phyloP scores from a whole-genome alignment of 2,797 vertebrate genomes.

The Phrynocephalus forsythii region DNA sequence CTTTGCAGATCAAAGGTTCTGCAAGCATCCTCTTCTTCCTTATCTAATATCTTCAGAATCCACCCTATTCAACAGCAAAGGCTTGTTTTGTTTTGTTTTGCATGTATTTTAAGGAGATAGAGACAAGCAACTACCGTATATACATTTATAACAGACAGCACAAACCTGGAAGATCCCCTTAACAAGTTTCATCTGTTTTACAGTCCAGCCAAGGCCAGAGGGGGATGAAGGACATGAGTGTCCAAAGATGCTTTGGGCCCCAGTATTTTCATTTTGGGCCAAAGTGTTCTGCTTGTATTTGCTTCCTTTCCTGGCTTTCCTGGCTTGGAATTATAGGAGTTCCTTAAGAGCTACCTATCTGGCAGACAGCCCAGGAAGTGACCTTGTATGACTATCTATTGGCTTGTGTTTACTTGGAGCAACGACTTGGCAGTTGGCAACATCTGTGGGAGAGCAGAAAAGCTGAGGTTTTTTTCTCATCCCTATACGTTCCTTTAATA shows the following conservation, averaged over 20 bases:
- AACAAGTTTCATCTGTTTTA: neutral
- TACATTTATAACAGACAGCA: neutral
- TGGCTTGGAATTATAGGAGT: too few species aligned
- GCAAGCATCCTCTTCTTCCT: neutral
- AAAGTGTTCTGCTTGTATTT: too few species aligned
- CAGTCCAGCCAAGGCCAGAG: neutral
- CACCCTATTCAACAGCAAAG: neutral
- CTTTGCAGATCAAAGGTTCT: neutral
- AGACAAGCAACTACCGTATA: neutral
- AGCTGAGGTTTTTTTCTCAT: too few species aligned
- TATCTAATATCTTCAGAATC: neutral
- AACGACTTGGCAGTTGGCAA: too few species aligned
- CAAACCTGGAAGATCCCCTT: neutral
- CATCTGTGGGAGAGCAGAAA: too few species aligned
- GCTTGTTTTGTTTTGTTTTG: neutral
- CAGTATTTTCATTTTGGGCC: too few species aligned
- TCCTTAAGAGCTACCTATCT: too few species aligned
- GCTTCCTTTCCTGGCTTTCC: too few species aligned
- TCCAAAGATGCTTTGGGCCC: neutral
- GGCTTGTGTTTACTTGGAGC: too few species aligned
- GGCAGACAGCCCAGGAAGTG: too few species aligned
- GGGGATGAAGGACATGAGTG: neutral
- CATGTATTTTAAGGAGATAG: neutral
- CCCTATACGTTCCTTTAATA: too few species aligned
- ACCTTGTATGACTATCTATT: too few species aligned